A percentile compares a stretch with the other conserved stretches of the same genome.
Conservation (phyloP, 2,113 vertebrate species). For the Pachyramphus minor region DNA sequence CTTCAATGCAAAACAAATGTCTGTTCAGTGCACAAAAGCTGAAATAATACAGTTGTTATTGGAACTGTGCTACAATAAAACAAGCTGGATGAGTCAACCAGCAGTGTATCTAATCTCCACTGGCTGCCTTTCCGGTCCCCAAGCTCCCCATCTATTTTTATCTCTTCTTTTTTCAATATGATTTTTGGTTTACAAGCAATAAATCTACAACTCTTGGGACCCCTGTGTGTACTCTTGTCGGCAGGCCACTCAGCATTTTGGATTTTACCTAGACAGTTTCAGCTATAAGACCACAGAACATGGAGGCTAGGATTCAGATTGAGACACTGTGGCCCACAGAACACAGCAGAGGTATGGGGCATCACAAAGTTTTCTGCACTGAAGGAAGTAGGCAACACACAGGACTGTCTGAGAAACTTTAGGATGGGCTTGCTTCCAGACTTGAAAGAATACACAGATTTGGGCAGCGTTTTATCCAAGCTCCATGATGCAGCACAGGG, state of each 20-base stretch:
- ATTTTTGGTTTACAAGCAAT: conserved; percentile 66
- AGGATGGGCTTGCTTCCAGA: neutral
- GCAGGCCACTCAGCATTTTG: conserved; percentile 56
- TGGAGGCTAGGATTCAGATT: neutral
- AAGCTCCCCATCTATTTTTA: conserved; percentile 68
- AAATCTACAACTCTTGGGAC: conserved; percentile 56
- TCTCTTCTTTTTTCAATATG: conserved; percentile 62
- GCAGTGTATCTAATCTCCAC: conserved; percentile 72
- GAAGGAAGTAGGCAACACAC: neutral
- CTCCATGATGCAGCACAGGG: rapidly evolving
- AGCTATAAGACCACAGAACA: neutral
- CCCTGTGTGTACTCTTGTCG: conserved; percentile 31
- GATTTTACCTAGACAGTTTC: neutral
- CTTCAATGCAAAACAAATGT: conserved; percentile 60
- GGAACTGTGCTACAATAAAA: conserved; percentile 63
- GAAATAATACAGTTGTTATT: conserved; percentile 66
- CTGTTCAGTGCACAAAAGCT: conserved; percentile 45
- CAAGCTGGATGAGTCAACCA: conserved; percentile 59
- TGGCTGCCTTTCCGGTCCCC: conserved; percentile 69
- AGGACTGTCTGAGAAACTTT: neutral
- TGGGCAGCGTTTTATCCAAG: neutral
- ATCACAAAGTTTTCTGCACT: neutral
- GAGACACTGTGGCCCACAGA: neutral
- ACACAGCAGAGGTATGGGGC: neutral
- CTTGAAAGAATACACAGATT: neutral